A percentile compares a stretch with the other conserved stretches of the same genome.
Evolutionary conservation across 2,113 vertebrate species (phyloP).

Genomic region (Passerina amoena): DNA sequence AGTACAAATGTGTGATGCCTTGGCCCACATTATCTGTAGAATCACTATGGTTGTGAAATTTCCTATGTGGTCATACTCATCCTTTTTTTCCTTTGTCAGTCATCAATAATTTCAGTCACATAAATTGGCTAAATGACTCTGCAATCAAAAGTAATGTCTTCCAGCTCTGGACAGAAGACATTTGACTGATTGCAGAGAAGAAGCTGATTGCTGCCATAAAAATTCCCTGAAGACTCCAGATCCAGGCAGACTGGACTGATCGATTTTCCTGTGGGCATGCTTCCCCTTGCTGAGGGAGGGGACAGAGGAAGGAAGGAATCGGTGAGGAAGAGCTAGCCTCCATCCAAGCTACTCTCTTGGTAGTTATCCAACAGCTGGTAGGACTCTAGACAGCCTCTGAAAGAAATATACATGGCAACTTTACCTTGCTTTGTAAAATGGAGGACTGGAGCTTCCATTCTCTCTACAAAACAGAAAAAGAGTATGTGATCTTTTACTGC

Average conservation of each 20-base stretch:
- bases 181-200: neutral
- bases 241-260: neutral
- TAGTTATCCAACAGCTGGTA: neutral
- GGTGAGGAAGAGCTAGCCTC: neutral
- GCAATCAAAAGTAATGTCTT: neutral
- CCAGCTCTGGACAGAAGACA: neutral
- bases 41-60: neutral
- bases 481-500: neutral
- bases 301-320: neutral
- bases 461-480: neutral
- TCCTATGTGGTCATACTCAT: neutral
- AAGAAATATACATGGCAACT: neutral
- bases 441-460: neutral
- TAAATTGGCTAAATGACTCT: neutral
- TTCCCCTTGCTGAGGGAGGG: neutral
- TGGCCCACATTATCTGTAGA: neutral
- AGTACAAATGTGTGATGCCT: neutral
- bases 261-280: neutral
- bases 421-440: neutral
- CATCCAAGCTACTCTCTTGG: neutral
- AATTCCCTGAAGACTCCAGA: neutral
- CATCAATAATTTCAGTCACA: neutral
- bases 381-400: neutral
- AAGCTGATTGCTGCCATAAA: neutral
- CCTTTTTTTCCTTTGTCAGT: neutral